A percentile compares a stretch with the other conserved stretches of the same genome.
Conservation (phyloP, 1,140 invertebrate species). For the Trachelipus rathkii region DNA sequence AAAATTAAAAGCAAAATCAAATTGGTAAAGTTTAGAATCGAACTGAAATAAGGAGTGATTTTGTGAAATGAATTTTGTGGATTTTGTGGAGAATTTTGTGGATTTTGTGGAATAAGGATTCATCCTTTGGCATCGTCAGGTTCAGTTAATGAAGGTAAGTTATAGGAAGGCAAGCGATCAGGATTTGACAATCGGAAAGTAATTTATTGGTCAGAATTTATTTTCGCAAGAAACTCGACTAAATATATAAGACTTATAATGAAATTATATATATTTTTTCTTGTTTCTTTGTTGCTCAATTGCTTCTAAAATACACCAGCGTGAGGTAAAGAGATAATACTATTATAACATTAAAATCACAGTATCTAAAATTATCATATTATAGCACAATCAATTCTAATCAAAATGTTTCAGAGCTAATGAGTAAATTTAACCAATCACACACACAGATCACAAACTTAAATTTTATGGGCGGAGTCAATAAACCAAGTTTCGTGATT, state of each 20-base stretch:
- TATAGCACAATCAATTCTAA: conserved; percentile 6
- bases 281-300: neutral
- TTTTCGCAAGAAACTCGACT: no score
- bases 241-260: neutral
- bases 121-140: neutral
- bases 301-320: neutral
- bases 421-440: conserved; percentile 2
- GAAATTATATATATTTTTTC: neutral
- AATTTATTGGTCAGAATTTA: neutral
- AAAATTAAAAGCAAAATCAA: neutral
- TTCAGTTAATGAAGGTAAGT: neutral
- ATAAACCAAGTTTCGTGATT: no score
- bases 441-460: no score
- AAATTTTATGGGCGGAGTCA: no score
- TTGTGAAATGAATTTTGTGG: neutral
- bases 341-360: neutral
- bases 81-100: neutral
- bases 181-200: neutral
- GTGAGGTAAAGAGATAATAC: neutral
- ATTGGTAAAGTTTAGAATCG: neutral
- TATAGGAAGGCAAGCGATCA: neutral
- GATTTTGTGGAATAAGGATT: neutral
- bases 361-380: neutral
- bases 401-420: neutral
- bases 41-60: no score